These are phyloP conservation scores for Apodemus agrarius DNA, from an alignment of 2,797 vertebrate species.

Conservation along the genomic window DNA sequence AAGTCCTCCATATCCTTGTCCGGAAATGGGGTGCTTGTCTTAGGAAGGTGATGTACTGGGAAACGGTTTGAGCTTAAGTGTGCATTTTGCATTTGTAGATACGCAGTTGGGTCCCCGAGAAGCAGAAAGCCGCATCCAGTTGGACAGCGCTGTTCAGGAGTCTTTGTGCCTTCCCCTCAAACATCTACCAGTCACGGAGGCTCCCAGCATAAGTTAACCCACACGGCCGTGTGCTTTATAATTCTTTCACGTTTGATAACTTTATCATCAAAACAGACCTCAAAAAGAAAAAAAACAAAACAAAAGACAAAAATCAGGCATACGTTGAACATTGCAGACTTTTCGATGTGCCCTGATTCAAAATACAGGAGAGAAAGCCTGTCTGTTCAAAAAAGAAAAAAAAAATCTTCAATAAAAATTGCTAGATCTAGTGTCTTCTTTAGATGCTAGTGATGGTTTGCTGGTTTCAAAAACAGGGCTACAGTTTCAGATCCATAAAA, in stretches of 20 bases:
- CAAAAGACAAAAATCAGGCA: neutral
- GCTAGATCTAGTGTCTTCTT: neutral
- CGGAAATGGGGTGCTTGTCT: neutral
- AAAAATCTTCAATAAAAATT: neutral
- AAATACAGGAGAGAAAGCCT: neutral
- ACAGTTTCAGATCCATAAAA: slow-evolving; percentile 43
- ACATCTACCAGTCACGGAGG: neutral
- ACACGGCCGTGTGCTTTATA: neutral
- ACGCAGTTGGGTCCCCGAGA: neutral
- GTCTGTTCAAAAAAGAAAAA: neutral
- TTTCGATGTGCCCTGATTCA: neutral
- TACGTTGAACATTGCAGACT: neutral
- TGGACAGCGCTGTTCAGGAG: neutral
- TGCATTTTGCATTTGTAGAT: neutral
- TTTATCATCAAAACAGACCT: neutral
- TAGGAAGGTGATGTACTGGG: neutral
- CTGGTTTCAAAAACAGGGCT: slow-evolving; percentile 28
- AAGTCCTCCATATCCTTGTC: neutral
- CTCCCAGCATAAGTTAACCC: neutral
- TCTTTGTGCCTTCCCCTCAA: neutral
- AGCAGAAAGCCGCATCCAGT: neutral
- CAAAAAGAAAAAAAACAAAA: neutral
- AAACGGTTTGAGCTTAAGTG: neutral
- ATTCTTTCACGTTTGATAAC: neutral
- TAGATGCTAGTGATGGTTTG: neutral